Evolutionary conservation across 2,888 invertebrate genomes (phyloP), one percentile per base, ranked within the genome.

Genomic region (Drosophila helvetica): DNA sequence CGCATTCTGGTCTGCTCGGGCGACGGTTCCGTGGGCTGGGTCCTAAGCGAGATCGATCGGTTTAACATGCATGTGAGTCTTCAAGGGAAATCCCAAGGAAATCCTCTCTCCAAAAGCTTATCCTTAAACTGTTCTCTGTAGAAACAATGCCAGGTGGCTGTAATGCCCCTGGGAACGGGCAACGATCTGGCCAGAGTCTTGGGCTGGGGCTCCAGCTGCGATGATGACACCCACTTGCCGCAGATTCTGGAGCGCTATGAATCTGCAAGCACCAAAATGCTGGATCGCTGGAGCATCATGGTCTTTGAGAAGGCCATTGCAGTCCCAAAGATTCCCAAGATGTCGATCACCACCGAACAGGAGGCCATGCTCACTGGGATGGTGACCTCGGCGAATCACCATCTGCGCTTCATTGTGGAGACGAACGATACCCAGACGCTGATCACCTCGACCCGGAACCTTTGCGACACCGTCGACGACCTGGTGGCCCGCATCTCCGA

Each of bases 1-100:
- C 95, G 99, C 82, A 98, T 99, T 89, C 93, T 99, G 77, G 98
- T 99, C 69, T 99, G 99, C 93, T 98, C 98, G 52, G 99, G 99
- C 0, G 99, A 99, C 92, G 99, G 99, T 19, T 98, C 98, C 42
- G 98, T 99, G 9, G 98, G 99, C 59, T 99, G 99, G 99, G 99
- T 99, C 71, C 94, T 99, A 74, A 96, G 97, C 77, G 98, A 99
- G 92, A 97, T 99, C 79, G 99, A 99, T 93, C 96, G 96, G 87
- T 94, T 99, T 80, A 96, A 97, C 90, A 96, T 99, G 96, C 97
- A 98, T 93, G 98, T 98, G 93, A 95, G 96, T 94, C 1, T 33
- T 0, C 27, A 17, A 18, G 7, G 33, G 3, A 3, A 0, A 2
- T 12, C 3, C 5, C 9, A 19, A n/a, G n/a, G n/a, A n/a, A n/a